Base-by-base conservation (phyloP, 2,113 vertebrate genomes). In the Oncorhynchus keta region DNA sequence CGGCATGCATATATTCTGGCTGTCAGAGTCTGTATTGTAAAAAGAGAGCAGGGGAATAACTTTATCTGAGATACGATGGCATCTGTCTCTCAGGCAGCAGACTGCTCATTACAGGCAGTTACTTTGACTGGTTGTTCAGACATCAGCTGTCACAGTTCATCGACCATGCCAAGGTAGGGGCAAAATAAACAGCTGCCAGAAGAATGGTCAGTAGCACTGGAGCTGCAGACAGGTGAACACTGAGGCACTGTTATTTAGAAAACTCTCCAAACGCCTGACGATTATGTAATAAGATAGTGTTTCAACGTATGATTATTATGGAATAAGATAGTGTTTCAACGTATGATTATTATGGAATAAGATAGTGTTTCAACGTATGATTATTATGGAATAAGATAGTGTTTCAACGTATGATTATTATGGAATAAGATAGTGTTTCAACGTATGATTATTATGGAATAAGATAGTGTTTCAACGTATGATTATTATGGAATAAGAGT, bases 111-210 rank as follows among this genome's bases (percentile, higher is more conserved):
- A 92, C 76, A 85, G 85, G 80, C 81, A 89, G 55, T 90, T 89
- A 89, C 86, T 91, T 79, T 92, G 86, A 92, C 90, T 90, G 89
- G 79, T 89, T 90, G 80, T 88, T 87, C 82, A 87, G 89, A 85
- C 87, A 80, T 91, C 89, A 90, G 89, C 88, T 92, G 91, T 92
- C 91, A 91, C 81, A 79, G 86, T 91, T 90, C 89, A 91, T 92
- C 90, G 91, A 79, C 84, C 72, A 76, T 83, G 84, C 73, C 83
- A 74, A 89, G 89, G 86, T 89, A 77, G 84, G 81, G 84, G 81
- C 79, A 87, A 89, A 85, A 90, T 79, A 90, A 90, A 88, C 90
- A 92, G 84, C 86, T 93, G 90, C 85, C 88, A 84, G 80, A 73
- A 81, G 82, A 84, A 82, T 81, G 74, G 74, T 78, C 76, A 39